Conservation (phyloP, 2,113 vertebrate species). For the Brevimyrus niger region DNA sequence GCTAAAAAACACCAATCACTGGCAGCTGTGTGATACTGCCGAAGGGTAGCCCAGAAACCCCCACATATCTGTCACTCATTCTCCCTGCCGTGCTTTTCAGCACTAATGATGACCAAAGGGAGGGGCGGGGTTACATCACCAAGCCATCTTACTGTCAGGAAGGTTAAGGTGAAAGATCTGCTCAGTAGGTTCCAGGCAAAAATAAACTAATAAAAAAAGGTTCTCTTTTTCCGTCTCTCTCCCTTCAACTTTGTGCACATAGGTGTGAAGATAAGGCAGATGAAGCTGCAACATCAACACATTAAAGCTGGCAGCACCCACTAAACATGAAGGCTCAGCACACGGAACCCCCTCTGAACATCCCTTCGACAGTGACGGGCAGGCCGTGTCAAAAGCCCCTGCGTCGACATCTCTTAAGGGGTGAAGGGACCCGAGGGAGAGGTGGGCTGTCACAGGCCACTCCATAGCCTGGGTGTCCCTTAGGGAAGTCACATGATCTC, state of each 20-base stretch:
- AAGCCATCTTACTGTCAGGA: slow-evolving; percentile 35
- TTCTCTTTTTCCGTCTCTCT: neutral
- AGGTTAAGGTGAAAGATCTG: neutral
- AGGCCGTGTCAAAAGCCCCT: neutral
- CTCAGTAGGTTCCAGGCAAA: neutral
- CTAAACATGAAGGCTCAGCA: neutral
- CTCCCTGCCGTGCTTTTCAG: neutral
- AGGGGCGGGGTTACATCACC: slow-evolving; percentile 41
- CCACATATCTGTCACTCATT: neutral
- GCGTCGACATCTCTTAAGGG: neutral
- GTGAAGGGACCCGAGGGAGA: neutral
- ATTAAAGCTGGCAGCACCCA: neutral
- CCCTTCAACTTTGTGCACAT: neutral
- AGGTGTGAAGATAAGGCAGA: slow-evolving; percentile 13
- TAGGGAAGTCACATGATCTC: neutral
- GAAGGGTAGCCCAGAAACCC: neutral
- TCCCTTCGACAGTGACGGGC: neutral
- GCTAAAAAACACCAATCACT: neutral
- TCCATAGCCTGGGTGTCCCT: neutral
- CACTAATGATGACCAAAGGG: slow-evolving; percentile 36
- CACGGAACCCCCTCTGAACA: neutral
- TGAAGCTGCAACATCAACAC: slow-evolving; percentile 27
- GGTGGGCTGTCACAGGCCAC: neutral
- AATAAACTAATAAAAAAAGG: neutral
- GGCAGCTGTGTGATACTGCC: neutral